A percentile compares a stretch with the other conserved stretches of the same genome.
These are phyloP conservation scores for Fulmarus glacialis DNA, from an alignment of 2,113 vertebrate species.

Conservation along the genomic window DNA sequence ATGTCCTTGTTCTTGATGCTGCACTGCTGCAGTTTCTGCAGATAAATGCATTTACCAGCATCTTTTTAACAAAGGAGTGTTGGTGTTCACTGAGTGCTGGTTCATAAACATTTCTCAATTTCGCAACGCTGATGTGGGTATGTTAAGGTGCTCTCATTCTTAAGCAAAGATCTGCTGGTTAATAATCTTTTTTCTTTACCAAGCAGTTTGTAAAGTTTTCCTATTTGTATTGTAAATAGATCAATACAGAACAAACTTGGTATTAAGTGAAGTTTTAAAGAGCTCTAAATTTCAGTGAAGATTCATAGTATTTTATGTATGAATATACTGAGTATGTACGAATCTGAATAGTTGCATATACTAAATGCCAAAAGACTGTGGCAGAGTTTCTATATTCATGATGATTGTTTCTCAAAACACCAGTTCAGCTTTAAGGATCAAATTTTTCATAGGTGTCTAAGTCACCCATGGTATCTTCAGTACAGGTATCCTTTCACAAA, in stretches of 20 bases:
- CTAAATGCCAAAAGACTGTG: background rate
- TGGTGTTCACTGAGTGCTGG: background rate
- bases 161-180: background rate
- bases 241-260: background rate
- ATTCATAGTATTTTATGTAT: background rate
- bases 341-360: background rate
- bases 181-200: background rate
- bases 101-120: background rate
- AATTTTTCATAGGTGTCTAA: background rate
- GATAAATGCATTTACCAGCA: background rate
- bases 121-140: background rate
- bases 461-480: background rate
- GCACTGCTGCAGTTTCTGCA: background rate
- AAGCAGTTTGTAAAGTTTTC: background rate
- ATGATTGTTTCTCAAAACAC: no score
- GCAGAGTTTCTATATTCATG: no score
- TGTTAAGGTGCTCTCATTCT: background rate
- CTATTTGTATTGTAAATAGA: background rate
- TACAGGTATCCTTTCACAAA: background rate
- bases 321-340: background rate
- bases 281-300: background rate
- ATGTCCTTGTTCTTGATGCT: background rate
- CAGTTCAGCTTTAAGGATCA: background rate
- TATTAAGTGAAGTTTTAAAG: background rate
- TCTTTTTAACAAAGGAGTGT: background rate